Percentiles rank a stretch among this genome's conserved stretches.
These are phyloP conservation scores for Petromus typicus DNA, from an alignment of 2,113 vertebrate genomes.

Conservation along the genomic window DNA sequence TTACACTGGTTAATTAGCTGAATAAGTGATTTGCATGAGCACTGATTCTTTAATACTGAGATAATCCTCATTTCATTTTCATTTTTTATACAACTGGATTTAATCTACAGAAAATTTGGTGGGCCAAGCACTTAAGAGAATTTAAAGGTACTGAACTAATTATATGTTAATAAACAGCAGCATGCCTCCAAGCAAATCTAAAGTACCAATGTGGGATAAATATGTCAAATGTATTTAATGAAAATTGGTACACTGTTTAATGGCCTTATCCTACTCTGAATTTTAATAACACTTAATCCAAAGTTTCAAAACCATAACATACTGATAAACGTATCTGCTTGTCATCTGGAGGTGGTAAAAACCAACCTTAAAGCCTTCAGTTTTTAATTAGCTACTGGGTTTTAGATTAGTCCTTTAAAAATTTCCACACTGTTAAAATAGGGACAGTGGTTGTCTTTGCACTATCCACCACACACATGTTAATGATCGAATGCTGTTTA, in stretches of 20 bases:
- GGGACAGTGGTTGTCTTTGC: not conserved
- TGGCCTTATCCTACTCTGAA: not conserved
- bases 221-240: constrained; percentile 37
- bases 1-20: constrained; percentile 1
- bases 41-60: not conserved
- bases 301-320: not conserved
- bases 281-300: constrained; percentile 23
- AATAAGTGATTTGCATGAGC: constrained; percentile 13
- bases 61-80: not conserved
- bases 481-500: not conserved
- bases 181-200: constrained; percentile 52
- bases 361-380: not conserved
- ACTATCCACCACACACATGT: not conserved
- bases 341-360: constrained; percentile 3
- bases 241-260: constrained; percentile 49
- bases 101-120: constrained; percentile 36
- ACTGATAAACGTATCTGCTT: not conserved
- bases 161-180: constrained; percentile 52
- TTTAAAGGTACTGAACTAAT: constrained; percentile 53
- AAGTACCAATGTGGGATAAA: constrained; percentile 25
- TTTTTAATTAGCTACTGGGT: constrained; percentile 12
- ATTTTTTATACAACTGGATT: constrained; percentile 46
- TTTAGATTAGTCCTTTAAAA: not conserved
- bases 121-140: constrained; percentile 1
- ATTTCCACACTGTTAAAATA: constrained; percentile 1